Evolutionary conservation across 2,113 vertebrate species (phyloP).

Genomic region (Cynocephalus volans): DNA sequence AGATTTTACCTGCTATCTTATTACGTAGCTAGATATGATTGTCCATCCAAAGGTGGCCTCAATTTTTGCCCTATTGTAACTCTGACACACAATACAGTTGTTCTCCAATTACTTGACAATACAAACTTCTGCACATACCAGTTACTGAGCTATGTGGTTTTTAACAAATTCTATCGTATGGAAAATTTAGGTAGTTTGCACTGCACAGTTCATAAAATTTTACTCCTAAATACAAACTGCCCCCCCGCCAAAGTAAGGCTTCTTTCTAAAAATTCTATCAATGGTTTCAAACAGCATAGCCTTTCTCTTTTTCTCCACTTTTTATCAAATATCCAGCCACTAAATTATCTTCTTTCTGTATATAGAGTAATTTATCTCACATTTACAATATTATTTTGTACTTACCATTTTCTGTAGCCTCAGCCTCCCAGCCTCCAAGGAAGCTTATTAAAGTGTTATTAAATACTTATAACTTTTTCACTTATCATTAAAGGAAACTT

Average conservation of each 20-base stretch:
- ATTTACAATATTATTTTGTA: not conserved
- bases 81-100: not conserved
- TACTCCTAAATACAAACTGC: not conserved
- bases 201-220: not conserved
- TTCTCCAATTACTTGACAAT: not conserved
- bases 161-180: not conserved
- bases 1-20: not conserved
- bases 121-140: not conserved
- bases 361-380: not conserved
- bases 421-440: not conserved
- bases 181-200: not conserved
- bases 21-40: not conserved
- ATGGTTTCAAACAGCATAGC: not conserved
- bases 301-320: not conserved
- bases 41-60: not conserved
- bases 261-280: not conserved
- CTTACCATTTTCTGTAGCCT: not conserved
- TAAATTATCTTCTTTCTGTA: not conserved
- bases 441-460: slow-evolving; percentile 9
- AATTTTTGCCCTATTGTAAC: not conserved
- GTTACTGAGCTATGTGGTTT: not conserved
- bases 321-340: not conserved
- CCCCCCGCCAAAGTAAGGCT: not conserved
- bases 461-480: not conserved
- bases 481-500: not conserved